These are phyloP conservation scores for Leucophenga montana DNA, from an alignment of 2,888 invertebrate species.

Conservation along the genomic window DNA sequence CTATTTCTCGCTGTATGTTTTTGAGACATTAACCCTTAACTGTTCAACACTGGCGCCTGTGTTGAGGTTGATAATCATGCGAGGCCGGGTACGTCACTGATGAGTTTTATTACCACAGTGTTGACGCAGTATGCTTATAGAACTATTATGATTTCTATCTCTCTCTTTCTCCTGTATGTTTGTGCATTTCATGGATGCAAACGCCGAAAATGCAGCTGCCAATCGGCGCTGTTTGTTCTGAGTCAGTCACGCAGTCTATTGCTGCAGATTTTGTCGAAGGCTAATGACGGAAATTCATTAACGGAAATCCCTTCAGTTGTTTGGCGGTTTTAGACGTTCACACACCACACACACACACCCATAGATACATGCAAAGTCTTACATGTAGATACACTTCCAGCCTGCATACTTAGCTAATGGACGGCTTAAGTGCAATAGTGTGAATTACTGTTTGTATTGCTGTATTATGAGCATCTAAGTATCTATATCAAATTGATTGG, in stretches of 20 bases:
- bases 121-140: not conserved
- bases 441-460: no score
- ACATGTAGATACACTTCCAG: no score
- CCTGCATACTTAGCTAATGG: no score
- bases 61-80: not conserved
- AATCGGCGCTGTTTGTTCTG: not conserved
- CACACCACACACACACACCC: no score
- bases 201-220: slow-evolving; percentile 11
- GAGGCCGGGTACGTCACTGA: not conserved
- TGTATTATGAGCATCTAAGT: no score
- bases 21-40: slow-evolving; percentile 22
- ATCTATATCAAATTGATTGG: no score
- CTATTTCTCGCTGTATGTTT: no score
- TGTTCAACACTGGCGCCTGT: slow-evolving; percentile 10
- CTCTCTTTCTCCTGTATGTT: no score
- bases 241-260: not conserved
- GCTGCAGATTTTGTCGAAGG: not conserved
- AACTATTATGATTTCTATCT: no score
- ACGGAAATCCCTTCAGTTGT: slow-evolving; percentile 12
- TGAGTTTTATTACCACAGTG: not conserved
- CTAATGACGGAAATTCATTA: slow-evolving; percentile 25
- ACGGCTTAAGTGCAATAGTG: no score
- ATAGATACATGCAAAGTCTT: no score
- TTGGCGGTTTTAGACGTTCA: no score
- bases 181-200: not conserved